Conservation (phyloP, 1,140 invertebrate genomes). For the Eubasilissa regina region DNA sequence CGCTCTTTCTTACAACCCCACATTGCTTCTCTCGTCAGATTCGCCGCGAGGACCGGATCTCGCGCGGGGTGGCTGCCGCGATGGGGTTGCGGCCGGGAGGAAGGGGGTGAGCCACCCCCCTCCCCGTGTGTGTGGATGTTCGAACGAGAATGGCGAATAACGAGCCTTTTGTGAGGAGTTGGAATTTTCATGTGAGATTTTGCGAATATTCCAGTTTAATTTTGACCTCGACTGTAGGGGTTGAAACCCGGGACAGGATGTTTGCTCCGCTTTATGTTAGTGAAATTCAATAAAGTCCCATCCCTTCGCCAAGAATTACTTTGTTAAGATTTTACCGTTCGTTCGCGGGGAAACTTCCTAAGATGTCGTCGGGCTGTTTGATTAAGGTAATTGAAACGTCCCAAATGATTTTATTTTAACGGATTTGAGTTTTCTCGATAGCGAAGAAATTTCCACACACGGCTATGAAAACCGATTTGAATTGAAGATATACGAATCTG, state of each 20-base stretch:
- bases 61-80: neutral
- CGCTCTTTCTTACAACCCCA: neutral
- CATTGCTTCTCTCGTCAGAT: neutral
- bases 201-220: constrained; percentile 60
- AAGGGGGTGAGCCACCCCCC: constrained; percentile 3
- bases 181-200: constrained; percentile 60
- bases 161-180: constrained; percentile 58
- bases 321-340: neutral
- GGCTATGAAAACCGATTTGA: no score
- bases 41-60: constrained; percentile 10
- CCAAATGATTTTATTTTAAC: neutral
- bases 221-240: constrained; percentile 45
- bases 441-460: no score
- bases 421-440: neutral
- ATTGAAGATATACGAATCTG: no score
- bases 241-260: constrained; percentile 20
- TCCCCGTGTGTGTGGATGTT: constrained; percentile 57
- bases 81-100: neutral
- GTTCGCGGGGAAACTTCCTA: neutral
- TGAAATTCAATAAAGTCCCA: neutral
- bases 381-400: constrained; percentile 8
- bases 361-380: neutral
- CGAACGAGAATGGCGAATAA: constrained; percentile 58
- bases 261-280: constrained; percentile 28
- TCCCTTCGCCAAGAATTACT: neutral